phyloP scores from a whole-genome alignment of 1,140 invertebrate species.

The Danaus plexippus region DNA sequence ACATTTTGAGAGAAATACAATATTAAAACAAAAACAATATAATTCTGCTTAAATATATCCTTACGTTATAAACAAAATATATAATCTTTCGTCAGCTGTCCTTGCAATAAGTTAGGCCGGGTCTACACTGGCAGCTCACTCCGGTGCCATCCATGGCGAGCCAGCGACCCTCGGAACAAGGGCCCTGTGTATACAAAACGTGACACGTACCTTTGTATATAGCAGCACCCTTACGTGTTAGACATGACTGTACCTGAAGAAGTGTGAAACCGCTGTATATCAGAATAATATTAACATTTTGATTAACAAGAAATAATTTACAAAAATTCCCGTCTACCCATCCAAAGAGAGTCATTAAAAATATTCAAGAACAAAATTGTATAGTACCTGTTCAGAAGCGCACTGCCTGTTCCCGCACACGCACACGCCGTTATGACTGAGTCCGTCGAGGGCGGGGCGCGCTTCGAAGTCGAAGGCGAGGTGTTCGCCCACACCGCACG shows the following conservation, averaged over 20 bases:
- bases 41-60: no score
- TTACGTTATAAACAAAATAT: no score
- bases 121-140: conserved; percentile 80
- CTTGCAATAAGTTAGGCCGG: conserved; percentile 66
- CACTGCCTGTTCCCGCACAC: conserved; percentile 73
- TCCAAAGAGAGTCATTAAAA: no score
- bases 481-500: conserved; percentile 78
- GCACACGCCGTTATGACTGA: conserved; percentile 86
- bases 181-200: conserved; percentile 81
- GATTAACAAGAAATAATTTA: no score
- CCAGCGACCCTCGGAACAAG: conserved; percentile 82
- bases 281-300: no score
- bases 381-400: conserved; percentile 33
- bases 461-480: conserved; percentile 84
- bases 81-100: conserved; percentile 11
- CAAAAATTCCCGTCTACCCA: no score
- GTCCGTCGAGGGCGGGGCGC: conserved; percentile 80
- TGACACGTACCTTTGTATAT: conserved; percentile 77
- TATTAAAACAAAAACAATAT: no score
- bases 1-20: no score
- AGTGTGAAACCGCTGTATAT: not conserved
- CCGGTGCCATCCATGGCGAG: conserved; percentile 70
- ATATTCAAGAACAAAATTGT: no score
- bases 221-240: conserved; percentile 74
- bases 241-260: conserved; percentile 68